These are phyloP conservation scores for Aplodontia rufa DNA, from an alignment of 2,113 vertebrate species.

Conservation along the genomic window DNA sequence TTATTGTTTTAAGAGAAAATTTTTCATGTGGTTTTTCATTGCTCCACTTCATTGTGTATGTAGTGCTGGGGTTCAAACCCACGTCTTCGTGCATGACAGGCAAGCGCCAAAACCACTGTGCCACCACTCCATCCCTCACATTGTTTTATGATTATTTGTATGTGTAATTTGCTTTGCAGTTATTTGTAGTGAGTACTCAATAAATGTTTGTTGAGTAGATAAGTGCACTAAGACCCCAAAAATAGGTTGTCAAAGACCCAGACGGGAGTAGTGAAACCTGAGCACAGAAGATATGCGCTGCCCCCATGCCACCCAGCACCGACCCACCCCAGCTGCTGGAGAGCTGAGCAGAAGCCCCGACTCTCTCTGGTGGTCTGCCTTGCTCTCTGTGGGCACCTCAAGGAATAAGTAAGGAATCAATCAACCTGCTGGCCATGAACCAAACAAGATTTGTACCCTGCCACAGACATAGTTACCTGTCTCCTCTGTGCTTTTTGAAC, in stretches of 20 bases:
- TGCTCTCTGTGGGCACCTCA: neutral
- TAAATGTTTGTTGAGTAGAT: neutral
- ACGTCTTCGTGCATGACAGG: too few relatives aligned
- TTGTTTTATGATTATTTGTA: neutral
- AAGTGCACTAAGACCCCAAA: neutral
- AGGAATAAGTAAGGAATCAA: neutral
- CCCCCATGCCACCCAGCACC: neutral
- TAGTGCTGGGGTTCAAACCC: too few relatives aligned
- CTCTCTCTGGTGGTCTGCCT: neutral
- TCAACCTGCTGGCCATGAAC: neutral
- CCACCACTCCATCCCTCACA: too few relatives aligned
- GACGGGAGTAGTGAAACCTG: neutral
- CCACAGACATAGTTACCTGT: neutral
- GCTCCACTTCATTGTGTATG: too few relatives aligned
- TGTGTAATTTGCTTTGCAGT: too few relatives aligned
- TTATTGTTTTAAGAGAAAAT: too few relatives aligned
- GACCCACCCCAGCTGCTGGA: neutral
- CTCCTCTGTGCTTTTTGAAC: neutral
- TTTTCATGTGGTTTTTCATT: too few relatives aligned
- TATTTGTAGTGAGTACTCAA: neutral
- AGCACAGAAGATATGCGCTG: accelerated
- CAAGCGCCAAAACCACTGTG: too few relatives aligned
- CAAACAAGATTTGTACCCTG: neutral
- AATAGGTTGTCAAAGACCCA: neutral
- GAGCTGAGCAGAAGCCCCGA: neutral